Percentiles rank a stretch among this genome's conserved stretches.
phyloP scores from a whole-genome alignment of 2,888 invertebrate species.

The Polia nebulosa region DNA sequence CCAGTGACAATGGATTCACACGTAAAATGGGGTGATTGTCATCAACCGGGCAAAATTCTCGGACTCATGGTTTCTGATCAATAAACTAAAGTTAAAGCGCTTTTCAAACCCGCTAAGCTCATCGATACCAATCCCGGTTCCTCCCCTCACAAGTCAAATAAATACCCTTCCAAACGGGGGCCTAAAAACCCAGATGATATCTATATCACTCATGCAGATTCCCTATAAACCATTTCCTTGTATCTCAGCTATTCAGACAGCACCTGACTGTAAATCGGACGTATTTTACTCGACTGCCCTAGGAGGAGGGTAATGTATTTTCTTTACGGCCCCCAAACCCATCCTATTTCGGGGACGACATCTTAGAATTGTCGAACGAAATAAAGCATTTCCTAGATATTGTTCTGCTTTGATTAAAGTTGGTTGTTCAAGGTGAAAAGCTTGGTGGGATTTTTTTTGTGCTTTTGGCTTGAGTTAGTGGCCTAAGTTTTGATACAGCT shows the following conservation, averaged over 20 bases:
- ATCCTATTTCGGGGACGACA: constrained; percentile 51
- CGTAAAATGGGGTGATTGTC: no score
- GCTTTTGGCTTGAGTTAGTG: background rate
- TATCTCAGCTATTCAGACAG: constrained; percentile 31
- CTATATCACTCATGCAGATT: constrained; percentile 61
- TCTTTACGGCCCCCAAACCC: constrained; percentile 44
- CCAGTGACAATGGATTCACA: no score
- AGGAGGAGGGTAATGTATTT: no score
- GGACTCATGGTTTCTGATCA: background rate
- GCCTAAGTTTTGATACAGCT: constrained; percentile 12
- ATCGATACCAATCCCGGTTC: constrained; percentile 7
- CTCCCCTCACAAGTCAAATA: constrained; percentile 36
- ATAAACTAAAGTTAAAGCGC: constrained; percentile 5
- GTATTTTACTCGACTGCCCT: constrained; percentile 58
- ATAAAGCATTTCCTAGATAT: constrained; percentile 45
- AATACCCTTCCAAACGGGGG: constrained; percentile 23
- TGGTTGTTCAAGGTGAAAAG: constrained; percentile 6
- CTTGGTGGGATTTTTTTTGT: background rate
- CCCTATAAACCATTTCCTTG: constrained; percentile 51
- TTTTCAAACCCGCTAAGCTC: constrained; percentile 11
- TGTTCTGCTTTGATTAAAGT: constrained; percentile 49
- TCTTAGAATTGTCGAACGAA: constrained; percentile 51
- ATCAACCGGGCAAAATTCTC: no score
- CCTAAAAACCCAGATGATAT: constrained; percentile 47
- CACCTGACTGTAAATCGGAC: constrained; percentile 62